Conservation (phyloP, 2,888 invertebrate species). For the Ochropleura plecta region DNA sequence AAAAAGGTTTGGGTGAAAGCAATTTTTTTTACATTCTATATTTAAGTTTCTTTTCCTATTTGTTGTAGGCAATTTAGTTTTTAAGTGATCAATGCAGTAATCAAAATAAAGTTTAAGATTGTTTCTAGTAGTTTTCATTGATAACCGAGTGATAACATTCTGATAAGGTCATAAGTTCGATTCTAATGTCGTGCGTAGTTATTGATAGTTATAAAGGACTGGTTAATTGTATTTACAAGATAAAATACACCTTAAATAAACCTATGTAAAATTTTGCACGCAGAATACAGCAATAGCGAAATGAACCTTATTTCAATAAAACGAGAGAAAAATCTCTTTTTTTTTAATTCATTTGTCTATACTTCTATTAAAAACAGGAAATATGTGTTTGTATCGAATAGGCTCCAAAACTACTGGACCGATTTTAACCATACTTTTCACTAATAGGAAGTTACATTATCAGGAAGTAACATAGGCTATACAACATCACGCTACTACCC, state of each 20-base stretch:
- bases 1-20: slow-evolving; percentile 12
- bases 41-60: neutral
- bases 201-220: neutral
- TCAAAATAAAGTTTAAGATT: slow-evolving; percentile 59
- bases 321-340: no score
- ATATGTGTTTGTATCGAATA: no score
- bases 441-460: no score
- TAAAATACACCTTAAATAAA: neutral
- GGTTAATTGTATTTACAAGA: neutral
- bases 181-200: slow-evolving; percentile 22
- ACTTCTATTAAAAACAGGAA: no score
- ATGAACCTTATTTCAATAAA: neutral
- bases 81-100: slow-evolving; percentile 62
- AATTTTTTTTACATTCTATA: neutral
- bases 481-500: no score
- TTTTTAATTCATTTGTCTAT: no score
- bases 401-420: no score
- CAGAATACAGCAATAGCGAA: neutral
- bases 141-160: slow-evolving; percentile 44
- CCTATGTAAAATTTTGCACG: no score
- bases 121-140: slow-evolving; percentile 62
- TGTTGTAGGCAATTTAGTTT: slow-evolving; percentile 35
- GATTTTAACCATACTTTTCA: no score
- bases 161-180: slow-evolving; percentile 33
- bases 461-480: no score